Conservation (phyloP, 2,888 invertebrate species). For the Margaritifera margaritifera region DNA sequence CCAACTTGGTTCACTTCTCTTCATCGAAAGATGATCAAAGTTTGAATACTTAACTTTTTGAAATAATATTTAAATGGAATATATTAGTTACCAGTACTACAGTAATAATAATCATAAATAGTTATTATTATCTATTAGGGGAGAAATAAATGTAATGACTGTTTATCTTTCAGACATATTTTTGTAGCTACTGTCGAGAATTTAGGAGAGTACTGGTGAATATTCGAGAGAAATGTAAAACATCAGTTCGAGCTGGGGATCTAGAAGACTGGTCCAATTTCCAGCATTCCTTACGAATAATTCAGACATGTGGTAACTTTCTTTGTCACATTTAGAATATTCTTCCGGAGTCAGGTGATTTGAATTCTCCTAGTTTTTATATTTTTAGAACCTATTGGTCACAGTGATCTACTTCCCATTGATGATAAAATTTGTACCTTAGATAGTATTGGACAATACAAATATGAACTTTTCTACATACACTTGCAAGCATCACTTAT, state of each 20-base stretch:
- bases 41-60: too few species aligned
- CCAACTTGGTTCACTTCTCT: too few species aligned
- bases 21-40: too few species aligned
- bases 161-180: conserved; percentile 75
- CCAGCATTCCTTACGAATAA: conserved; percentile 72
- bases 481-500: too few species aligned
- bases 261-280: conserved; percentile 71
- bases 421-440: too few species aligned
- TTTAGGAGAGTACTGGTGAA: conserved; percentile 80
- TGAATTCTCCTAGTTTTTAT: background rate
- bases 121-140: background rate
- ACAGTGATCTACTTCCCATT: too few species aligned
- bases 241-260: conserved; percentile 39
- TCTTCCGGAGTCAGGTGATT: background rate
- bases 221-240: conserved; percentile 73
- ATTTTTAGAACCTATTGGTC: background rate
- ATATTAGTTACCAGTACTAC: too few species aligned
- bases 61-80: too few species aligned
- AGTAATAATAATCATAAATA: too few species aligned
- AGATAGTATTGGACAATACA: too few species aligned
- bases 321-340: background rate
- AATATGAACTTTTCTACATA: too few species aligned
- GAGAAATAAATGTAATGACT: background rate
- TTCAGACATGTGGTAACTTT: conserved; percentile 70
- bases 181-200: conserved; percentile 80